Evolutionary conservation across 2,888 invertebrate genomes (phyloP), one percentile per base, ranked within the genome.

Genomic region (Xanthorhoe designata): DNA sequence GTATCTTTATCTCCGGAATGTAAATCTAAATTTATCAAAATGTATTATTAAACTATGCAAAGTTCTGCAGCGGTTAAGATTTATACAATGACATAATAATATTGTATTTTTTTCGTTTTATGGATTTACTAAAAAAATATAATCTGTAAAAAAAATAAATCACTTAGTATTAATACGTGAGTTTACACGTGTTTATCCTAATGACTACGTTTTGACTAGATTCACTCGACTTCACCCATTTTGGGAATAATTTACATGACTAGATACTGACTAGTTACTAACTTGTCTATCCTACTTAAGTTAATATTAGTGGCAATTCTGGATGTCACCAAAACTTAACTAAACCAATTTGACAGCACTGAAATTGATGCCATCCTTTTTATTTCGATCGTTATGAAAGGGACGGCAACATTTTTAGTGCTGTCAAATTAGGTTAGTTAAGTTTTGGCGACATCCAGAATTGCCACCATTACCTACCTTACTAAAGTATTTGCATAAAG

Each of bases 191-290:
- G 47, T 29, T 53, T 17, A 60, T 45, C 2, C n/a, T 57, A 19
- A 50, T 53, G 45, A 64, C 59, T 59, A 59, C 47, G 18, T 19
- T 66, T 55, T 72, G 72, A 72, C 72, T 72, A 72, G 72, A 49
- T 54, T 58, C 59, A 64, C 68, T 70, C 67, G 38, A 58, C 42
- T 54, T 55, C 45, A 42, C 55, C 54, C 65, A 15, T 55, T 57
- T 60, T n/a, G 55, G 62, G 59, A 53, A 63, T 59, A 59, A 65
- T 3, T 60, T 49, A 53, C n/a, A 47, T 29, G 53, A 65, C 55
- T 59, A 56, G 61, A 59, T 35, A 54, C 54, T 24, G 53, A 49
- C 29, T 53, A 59, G 51, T 17, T 42, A 42, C 13, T 38, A 38
- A 38, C 13, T 13, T 13, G 13, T 42, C 3, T 3, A 13, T 42